Conservation (phyloP, 2,113 vertebrate genomes). For the Trematocara stigmaticum region DNA sequence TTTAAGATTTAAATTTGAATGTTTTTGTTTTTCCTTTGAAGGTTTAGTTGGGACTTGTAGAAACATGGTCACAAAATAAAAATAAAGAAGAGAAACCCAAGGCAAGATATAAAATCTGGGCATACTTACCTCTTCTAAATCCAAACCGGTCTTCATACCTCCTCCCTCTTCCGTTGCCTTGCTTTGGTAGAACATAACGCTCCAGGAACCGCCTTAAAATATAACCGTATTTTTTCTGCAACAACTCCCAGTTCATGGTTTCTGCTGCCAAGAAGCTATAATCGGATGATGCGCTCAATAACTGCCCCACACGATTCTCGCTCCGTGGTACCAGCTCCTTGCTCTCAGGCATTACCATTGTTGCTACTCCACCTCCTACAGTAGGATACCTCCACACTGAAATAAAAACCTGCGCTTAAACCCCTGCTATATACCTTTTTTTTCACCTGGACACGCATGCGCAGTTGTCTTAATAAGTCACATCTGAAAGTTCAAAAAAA, state of each 20-base stretch:
- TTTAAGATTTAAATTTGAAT: neutral
- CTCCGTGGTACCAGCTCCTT: neutral
- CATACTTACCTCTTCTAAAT: neutral
- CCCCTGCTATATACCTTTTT: neutral
- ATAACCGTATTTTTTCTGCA: neutral
- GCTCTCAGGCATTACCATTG: neutral
- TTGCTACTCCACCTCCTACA: neutral
- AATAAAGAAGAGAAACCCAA: neutral
- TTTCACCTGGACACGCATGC: neutral
- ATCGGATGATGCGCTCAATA: neutral
- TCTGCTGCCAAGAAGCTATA: neutral
- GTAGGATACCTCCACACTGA: neutral
- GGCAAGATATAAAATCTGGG: neutral
- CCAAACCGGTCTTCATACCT: neutral
- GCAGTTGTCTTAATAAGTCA: neutral
- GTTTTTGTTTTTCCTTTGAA: neutral
- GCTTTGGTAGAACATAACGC: neutral
- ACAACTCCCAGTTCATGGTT: neutral
- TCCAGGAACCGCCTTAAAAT: neutral
- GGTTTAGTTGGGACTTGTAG: neutral
- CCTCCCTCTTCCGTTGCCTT: neutral
- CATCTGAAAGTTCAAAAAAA: neutral
- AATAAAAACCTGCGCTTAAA: neutral
- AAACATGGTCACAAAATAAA: neutral
- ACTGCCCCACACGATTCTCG: neutral